These are phyloP conservation scores for Fabriciana adippe DNA, from an alignment of 2,888 invertebrate species.

Conservation along the genomic window DNA sequence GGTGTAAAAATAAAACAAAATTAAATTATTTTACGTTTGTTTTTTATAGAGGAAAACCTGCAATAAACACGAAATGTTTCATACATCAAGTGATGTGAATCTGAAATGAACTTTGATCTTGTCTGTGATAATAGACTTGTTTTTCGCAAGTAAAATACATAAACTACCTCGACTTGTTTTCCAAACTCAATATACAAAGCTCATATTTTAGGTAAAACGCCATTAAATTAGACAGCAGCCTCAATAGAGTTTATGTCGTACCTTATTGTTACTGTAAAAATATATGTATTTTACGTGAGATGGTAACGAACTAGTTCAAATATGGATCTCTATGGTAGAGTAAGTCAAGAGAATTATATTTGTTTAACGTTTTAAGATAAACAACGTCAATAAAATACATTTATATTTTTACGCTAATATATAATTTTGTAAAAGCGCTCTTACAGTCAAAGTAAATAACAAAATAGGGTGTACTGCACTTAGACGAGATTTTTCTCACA, in stretches of 20 bases:
- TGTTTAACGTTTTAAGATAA: conserved; percentile 5
- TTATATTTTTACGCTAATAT: background rate
- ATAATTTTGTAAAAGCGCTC: background rate
- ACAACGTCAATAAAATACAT: conserved; percentile 4
- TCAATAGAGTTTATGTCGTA: conserved; percentile 21
- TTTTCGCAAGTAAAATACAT: conserved; percentile 33
- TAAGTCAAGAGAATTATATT: background rate
- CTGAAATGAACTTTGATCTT: conserved; percentile 27
- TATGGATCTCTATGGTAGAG: background rate
- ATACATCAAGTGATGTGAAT: conserved; percentile 15
- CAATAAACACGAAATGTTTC: background rate
- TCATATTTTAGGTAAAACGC: conserved; percentile 26
- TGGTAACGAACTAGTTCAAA: conserved; percentile 3
- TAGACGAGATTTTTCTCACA: conserved; percentile 27
- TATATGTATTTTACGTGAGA: conserved; percentile 14
- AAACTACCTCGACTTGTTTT: conserved; percentile 37
- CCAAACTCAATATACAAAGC: conserved; percentile 35
- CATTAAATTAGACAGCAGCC: conserved; percentile 26
- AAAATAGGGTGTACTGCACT: conserved; percentile 19
- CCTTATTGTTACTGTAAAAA: conserved; percentile 24
- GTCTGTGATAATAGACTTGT: conserved; percentile 37
- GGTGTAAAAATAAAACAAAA: background rate
- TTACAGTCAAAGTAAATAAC: conserved; percentile 19
- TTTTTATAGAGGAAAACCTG: background rate
- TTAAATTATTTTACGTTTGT: background rate